phyloP scores from a whole-genome alignment of 2,797 vertebrate species.

The Valencia hispanica region DNA sequence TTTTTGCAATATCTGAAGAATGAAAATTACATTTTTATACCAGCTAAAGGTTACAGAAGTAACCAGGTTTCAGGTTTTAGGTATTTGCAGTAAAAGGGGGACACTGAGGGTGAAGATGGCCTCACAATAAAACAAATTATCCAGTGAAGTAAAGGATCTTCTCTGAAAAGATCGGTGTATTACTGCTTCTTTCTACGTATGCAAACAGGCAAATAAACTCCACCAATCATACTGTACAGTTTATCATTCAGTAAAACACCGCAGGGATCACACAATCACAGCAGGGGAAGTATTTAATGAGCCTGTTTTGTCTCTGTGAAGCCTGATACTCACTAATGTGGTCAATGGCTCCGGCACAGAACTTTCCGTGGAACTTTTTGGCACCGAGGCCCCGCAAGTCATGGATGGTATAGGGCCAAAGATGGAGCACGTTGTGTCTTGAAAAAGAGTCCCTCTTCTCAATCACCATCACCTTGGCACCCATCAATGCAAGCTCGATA shows the following conservation, averaged over 20 bases:
- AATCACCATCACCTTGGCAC: slow-evolving; percentile 93
- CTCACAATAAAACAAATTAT: neutral
- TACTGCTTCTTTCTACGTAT: no score
- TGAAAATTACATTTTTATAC: neutral
- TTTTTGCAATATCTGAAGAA: neutral
- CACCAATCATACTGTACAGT: neutral
- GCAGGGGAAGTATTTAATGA: neutral
- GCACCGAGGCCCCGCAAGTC: slow-evolving; percentile 94
- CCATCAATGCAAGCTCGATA: slow-evolving; percentile 94
- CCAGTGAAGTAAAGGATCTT: neutral
- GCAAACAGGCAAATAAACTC: neutral
- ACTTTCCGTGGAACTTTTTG: slow-evolving; percentile 98
- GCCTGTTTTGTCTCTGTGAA: neutral
- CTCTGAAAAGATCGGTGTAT: neutral
- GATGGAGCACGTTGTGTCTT: slow-evolving; percentile 95
- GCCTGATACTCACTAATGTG: slow-evolving; percentile 93
- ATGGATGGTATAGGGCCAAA: slow-evolving; percentile 98
- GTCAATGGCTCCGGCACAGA: slow-evolving; percentile 96
- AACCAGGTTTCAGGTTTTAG: neutral
- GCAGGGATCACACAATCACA: no score
- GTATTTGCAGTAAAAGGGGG: neutral
- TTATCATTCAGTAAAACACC: neutral
- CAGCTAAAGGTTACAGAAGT: neutral
- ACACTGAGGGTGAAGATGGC: neutral
- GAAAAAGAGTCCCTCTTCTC: slow-evolving; percentile 98